A percentile compares a stretch with the other conserved stretches of the same genome.
Evolutionary conservation across 2,888 invertebrate species (phyloP).

Genomic region (Drosophila tanythrix): DNA sequence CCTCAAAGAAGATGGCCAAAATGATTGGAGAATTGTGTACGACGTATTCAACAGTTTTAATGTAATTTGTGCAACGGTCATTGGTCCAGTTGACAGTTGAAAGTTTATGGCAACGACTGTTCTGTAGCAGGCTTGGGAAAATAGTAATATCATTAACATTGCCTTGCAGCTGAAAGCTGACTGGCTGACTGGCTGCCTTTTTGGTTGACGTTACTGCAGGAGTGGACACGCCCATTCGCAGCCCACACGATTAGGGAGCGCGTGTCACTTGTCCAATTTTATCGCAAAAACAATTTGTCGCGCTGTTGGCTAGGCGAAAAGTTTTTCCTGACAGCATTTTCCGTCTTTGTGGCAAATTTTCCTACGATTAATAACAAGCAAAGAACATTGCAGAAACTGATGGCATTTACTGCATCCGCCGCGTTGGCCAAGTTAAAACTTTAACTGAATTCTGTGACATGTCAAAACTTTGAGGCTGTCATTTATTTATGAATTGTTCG

Average conservation of each 20-base stretch:
- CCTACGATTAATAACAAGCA: slow-evolving; percentile 77
- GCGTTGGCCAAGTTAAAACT: slow-evolving; percentile 54
- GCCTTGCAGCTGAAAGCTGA: slow-evolving; percentile 36
- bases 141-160: slow-evolving; percentile 68
- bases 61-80: slow-evolving; percentile 61
- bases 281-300: slow-evolving; percentile 82
- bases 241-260: slow-evolving; percentile 63
- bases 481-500: slow-evolving; percentile 77
- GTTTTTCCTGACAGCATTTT: slow-evolving; percentile 66
- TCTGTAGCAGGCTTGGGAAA: slow-evolving; percentile 5
- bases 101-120: slow-evolving; percentile 11
- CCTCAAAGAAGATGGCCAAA: not conserved
- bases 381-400: slow-evolving; percentile 35
- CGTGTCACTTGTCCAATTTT: slow-evolving; percentile 77
- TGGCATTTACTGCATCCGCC: slow-evolving; percentile 24
- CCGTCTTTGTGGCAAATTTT: slow-evolving; percentile 71
- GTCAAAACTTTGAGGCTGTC: slow-evolving; percentile 70
- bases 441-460: slow-evolving; percentile 74
- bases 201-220: slow-evolving; percentile 32
- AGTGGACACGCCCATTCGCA: slow-evolving; percentile 31
- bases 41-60: slow-evolving; percentile 51
- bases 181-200: slow-evolving; percentile 63
- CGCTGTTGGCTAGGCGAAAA: slow-evolving; percentile 51
- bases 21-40: slow-evolving; percentile 27
- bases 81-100: slow-evolving; percentile 33